Percentiles rank a stretch among this genome's conserved stretches.
Evolutionary conservation across 2,888 invertebrate species (phyloP).

Genomic region (Drosophila glabriapex): DNA sequence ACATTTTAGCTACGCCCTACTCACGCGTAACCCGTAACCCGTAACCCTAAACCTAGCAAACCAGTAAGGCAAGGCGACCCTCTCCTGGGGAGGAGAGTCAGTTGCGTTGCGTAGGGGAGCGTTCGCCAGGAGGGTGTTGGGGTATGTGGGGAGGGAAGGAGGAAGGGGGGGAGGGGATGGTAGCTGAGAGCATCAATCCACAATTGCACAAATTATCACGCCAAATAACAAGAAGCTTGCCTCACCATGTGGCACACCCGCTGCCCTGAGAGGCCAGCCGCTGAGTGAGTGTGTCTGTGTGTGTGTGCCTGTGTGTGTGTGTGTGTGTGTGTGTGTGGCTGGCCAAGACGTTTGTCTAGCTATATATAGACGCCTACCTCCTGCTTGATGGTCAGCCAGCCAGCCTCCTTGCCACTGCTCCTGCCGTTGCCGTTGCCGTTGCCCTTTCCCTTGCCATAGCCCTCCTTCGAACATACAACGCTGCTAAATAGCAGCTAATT

Average conservation of each 20-base stretch:
- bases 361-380: slow-evolving; percentile 18
- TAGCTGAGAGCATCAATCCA: slow-evolving; percentile 45
- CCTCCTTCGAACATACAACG: slow-evolving; percentile 60
- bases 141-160: background rate
- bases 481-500: slow-evolving; percentile 83
- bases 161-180: background rate
- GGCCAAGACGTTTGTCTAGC: slow-evolving; percentile 10
- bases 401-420: slow-evolving; percentile 3
- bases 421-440: background rate
- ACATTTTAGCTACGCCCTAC: slow-evolving; percentile 47
- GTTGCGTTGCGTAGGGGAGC: background rate
- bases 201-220: slow-evolving; percentile 82
- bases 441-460: slow-evolving; percentile 4
- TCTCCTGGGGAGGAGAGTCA: background rate
- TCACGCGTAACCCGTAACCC: slow-evolving; percentile 52
- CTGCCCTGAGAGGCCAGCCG: slow-evolving; percentile 9
- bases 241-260: slow-evolving; percentile 48
- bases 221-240: slow-evolving; percentile 74
- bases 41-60: slow-evolving; percentile 30
- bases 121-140: background rate
- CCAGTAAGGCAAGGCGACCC: slow-evolving; percentile 15
- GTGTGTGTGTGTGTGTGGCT: background rate
- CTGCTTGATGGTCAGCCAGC: slow-evolving; percentile 11
- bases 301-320: background rate
- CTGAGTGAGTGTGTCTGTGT: background rate